Conservation (phyloP, 2,113 vertebrate species). For the Hippoglossus stenolepis region DNA sequence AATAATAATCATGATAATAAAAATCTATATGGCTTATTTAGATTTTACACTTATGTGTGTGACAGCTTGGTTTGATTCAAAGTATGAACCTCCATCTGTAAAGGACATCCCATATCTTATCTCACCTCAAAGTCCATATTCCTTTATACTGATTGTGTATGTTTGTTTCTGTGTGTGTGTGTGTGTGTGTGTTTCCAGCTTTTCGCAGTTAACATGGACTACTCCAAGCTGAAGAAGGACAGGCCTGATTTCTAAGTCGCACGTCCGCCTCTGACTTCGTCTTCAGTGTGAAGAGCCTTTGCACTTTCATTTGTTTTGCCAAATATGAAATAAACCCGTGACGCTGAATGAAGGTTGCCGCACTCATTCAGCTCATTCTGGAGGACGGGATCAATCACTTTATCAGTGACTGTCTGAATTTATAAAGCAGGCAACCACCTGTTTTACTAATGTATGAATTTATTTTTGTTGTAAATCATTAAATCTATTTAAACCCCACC, state of each 20-base stretch:
- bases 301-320: slow-evolving; percentile 42
- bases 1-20: neutral
- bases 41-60: neutral
- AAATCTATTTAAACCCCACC: slow-evolving; percentile 45
- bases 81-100: neutral
- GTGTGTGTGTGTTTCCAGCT: slow-evolving; percentile 80
- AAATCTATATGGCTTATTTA: neutral
- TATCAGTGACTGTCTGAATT: slow-evolving; percentile 40
- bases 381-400: slow-evolving; percentile 17
- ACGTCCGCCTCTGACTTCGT: neutral
- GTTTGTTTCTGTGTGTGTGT: slow-evolving; percentile 30
- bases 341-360: slow-evolving; percentile 22
- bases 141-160: slow-evolving; percentile 32
- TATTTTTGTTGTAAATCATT: slow-evolving; percentile 70
- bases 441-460: slow-evolving; percentile 46
- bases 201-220: slow-evolving; percentile 88
- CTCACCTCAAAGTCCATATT: slow-evolving; percentile 49
- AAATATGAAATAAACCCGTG: slow-evolving; percentile 33
- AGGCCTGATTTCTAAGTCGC: slow-evolving; percentile 89
- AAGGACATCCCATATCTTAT: slow-evolving; percentile 22
- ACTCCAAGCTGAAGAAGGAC: slow-evolving; percentile 94
- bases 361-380: slow-evolving; percentile 16
- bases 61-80: neutral
- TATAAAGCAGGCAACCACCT: slow-evolving; percentile 61
- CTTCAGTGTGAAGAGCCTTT: slow-evolving; percentile 20